Conservation (phyloP, 2,113 vertebrate genomes). For the Todiramphus chloris region DNA sequence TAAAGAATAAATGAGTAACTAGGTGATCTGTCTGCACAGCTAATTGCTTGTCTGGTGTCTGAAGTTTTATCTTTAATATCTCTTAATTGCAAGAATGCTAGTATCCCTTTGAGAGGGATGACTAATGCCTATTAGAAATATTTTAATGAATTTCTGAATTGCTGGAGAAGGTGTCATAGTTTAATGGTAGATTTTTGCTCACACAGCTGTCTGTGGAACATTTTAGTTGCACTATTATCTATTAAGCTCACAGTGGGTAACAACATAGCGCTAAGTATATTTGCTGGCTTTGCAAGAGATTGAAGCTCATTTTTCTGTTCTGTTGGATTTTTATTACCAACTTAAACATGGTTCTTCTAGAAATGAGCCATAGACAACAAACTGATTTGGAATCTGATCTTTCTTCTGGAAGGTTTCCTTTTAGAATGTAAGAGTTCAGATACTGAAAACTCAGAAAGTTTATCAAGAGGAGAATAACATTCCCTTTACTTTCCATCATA, state of each 20-base stretch:
- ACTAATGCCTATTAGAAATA: slow-evolving; percentile 24
- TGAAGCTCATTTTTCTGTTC: background rate
- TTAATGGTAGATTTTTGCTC: slow-evolving; percentile 40
- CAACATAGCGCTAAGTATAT: background rate
- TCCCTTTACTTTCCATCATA: background rate
- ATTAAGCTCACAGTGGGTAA: slow-evolving; percentile 1
- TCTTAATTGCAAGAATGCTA: background rate
- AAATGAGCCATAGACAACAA: background rate
- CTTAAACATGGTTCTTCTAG: background rate
- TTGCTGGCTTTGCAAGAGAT: background rate
- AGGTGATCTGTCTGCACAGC: background rate
- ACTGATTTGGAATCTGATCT: background rate
- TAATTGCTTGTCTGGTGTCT: slow-evolving; percentile 16
- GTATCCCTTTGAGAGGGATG: slow-evolving; percentile 11
- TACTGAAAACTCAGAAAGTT: background rate
- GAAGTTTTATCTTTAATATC: slow-evolving; percentile 3
- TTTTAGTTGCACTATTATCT: background rate
- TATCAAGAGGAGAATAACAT: background rate
- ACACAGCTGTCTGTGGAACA: background rate
- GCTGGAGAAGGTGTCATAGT: slow-evolving; percentile 16
- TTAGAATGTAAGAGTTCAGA: background rate
- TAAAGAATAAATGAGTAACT: slow-evolving; percentile 2
- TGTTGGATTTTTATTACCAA: background rate
- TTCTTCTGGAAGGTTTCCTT: background rate
- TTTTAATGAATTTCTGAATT: slow-evolving; percentile 50